Conservation (phyloP, 2,797 vertebrate species). For the Valencia hispanica region DNA sequence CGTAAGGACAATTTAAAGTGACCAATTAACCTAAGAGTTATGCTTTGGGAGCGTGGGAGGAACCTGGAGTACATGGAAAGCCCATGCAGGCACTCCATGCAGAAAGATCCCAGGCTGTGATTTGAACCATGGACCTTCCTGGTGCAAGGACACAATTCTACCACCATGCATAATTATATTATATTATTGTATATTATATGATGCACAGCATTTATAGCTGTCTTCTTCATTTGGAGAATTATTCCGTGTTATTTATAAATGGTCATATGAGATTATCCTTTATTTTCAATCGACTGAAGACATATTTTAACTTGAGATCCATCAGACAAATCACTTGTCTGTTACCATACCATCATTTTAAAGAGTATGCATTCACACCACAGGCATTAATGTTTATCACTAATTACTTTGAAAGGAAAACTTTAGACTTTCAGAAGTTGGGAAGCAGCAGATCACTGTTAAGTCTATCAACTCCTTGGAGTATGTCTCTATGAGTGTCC, state of each 20-base stretch:
- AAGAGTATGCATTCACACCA: not conserved
- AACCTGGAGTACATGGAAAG: too few relatives aligned
- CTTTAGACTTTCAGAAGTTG: not conserved
- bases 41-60: too few relatives aligned
- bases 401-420: not conserved
- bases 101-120: too few relatives aligned
- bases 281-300: not conserved
- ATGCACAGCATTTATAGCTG: not conserved
- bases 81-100: too few relatives aligned
- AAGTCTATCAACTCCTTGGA: not conserved
- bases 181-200: not conserved
- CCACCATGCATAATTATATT: too few relatives aligned
- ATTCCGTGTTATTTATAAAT: not conserved
- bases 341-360: not conserved
- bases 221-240: not conserved
- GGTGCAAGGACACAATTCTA: too few relatives aligned
- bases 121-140: too few relatives aligned
- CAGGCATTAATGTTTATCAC: not conserved
- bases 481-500: not conserved
- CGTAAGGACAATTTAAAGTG: too few relatives aligned
- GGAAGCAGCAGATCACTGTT: not conserved
- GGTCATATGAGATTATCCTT: slow-evolving; percentile 36
- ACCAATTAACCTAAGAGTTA: too few relatives aligned
- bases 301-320: not conserved
- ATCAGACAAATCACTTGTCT: too few relatives aligned